Evolutionary conservation across 2,113 vertebrate genomes (phyloP), one percentile per base, ranked within the genome.

Genomic region (Chionodraco myersi): DNA sequence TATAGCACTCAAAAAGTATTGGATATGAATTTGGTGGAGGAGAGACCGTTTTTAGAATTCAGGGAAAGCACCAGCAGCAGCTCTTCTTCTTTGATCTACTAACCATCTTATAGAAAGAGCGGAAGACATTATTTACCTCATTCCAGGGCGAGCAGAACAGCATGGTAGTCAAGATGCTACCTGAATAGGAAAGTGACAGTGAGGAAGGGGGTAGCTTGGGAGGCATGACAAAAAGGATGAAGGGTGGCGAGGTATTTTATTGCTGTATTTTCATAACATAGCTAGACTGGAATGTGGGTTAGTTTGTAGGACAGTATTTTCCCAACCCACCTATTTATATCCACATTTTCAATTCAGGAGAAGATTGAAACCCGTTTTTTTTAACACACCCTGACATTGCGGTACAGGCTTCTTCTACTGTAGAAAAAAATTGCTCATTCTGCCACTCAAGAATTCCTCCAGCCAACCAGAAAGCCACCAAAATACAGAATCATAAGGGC

Each of bases 81-180:
- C 59, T 72, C 21, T 59, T 68, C 61, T 77, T 64, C 16, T 66
- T 23, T 57, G 49, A 65, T 65, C 14, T 30, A 47, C 67, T 26
- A 30, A 68, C 41, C 16, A 13, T 1, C 16, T 13, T 54, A 26
- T 14, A 63, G 66, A 48, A 58, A 41, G n/a, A 75, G 14, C 9
- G 26, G 4, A 54, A 18, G 59, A 47, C 47, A 60, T 64, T 21
- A 69, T 85, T 77, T 54, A 78, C 64, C 53, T 78, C 48, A 51
- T 45, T 82, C 58, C 45, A 65, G 36, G 21, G 60, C 26, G 47
- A 65, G 47, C 8, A n/a, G 54, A 76, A 62, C 18, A 47, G 13
- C 48, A 36, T 68, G 52, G 58, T 58, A 21, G 49, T 44, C 21
- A 45, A 61, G 51, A 77, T 54, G 65, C 47, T 61, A 21, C 68